Percentiles rank a stretch among this genome's conserved stretches.
phyloP scores from a whole-genome alignment of 2,888 invertebrate species.

The Pyralis farinalis region DNA sequence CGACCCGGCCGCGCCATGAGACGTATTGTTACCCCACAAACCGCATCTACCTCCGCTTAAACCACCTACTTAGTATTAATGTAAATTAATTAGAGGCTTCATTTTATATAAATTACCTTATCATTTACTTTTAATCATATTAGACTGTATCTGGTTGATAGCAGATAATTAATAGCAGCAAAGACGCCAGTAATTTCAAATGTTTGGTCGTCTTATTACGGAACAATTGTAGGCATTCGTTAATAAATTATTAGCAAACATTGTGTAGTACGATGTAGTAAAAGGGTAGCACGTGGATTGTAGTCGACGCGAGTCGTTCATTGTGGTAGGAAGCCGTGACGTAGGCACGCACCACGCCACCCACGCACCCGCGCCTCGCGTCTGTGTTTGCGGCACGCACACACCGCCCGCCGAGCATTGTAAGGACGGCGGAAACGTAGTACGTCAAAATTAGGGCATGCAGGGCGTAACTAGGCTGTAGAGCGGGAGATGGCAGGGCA shows the following conservation, averaged over 20 bases:
- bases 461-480: conserved; percentile 78
- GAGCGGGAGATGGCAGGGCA: conserved; percentile 63
- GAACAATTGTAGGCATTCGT: background rate
- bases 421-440: conserved; percentile 47
- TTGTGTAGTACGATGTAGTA: conserved; percentile 7
- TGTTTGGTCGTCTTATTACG: background rate
- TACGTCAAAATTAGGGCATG: conserved; percentile 78
- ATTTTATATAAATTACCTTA: background rate
- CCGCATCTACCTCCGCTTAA: background rate
- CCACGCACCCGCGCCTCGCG: background rate
- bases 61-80: background rate
- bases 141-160: too few species aligned
- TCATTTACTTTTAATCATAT: too few species aligned
- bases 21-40: conserved; percentile 2
- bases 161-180: background rate
- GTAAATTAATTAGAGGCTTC: conserved; percentile 1
- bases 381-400: conserved; percentile 38
- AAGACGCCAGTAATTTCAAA: background rate
- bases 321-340: conserved; percentile 8
- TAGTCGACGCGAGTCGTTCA: too few species aligned
- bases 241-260: conserved; percentile 10
- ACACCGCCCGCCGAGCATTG: conserved; percentile 33
- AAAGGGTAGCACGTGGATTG: conserved; percentile 7
- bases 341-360: background rate
- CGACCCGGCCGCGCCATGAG: conserved; percentile 11